Base-by-base conservation (phyloP, 2,113 vertebrate genomes). In the Notechis scutatus region DNA sequence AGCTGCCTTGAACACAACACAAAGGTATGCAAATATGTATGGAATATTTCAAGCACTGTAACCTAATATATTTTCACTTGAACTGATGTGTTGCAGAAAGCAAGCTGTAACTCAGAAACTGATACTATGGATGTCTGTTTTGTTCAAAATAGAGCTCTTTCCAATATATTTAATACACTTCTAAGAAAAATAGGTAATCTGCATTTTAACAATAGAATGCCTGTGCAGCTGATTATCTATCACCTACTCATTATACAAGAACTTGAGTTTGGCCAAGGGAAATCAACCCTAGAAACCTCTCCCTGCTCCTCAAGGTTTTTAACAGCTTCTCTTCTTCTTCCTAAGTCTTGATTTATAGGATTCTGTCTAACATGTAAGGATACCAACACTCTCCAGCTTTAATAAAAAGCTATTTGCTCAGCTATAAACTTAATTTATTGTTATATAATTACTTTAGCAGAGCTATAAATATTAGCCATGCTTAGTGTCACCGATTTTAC, bases 381-480 rank as follows among this genome's bases (percentile, higher is more conserved):
- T 74, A 92, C 57, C 85, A 57, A 94, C 94, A 91, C 26, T 96
- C 81, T 11, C 94, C 93, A 96, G 39, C 34, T 94, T 96, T 95
- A 94, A 94, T 95, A 96, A 96, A 96, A 96, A 95, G 55, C 88
- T 94, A 91, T 96, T 96, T 95, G 94, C 94, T 95, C 96, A 91
- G 50, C 94, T 94, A 94, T 96, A 95, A 97, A 96, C 26, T 95
- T 94, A 96, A 97, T 96, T 97, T 97, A 97, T 95, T 95, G 88
- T 95, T 85, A 95, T 93, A 95, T 95, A 97, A 97, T 97, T 90
- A 93, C 89, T 93, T 90, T 97, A 96, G 34, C 91, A 93, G 14
- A 88, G 92, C 39, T 95, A 96, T 97, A 96, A 96, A 97, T 97
- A 98, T 96, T 95, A 95, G 8, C n/a, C 74, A 86, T 94, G 88